A percentile compares a stretch with the other conserved stretches of the same genome.
phyloP scores from a whole-genome alignment of 2,797 vertebrate genomes.

The Crax fasciolata region DNA sequence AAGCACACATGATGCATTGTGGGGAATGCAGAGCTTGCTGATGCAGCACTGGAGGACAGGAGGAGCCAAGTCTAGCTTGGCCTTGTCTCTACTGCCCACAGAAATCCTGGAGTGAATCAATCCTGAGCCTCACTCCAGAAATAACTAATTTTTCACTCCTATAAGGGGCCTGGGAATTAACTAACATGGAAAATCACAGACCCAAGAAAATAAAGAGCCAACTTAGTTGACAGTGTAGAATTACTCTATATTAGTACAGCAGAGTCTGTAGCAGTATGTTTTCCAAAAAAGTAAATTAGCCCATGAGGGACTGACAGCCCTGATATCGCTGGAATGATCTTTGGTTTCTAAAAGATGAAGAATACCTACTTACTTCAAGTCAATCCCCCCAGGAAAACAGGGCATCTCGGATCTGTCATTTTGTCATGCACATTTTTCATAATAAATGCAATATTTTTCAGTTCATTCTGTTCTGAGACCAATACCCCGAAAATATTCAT shows the following conservation, averaged over 20 bases:
- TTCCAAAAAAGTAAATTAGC: background rate
- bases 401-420: background rate
- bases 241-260: background rate
- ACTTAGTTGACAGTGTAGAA: background rate
- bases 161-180: background rate
- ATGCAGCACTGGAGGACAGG: background rate
- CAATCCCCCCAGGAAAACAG: background rate
- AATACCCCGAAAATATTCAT: constrained; percentile 21
- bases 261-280: background rate
- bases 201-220: background rate
- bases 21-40: background rate
- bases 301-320: background rate
- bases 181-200: background rate
- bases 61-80: background rate
- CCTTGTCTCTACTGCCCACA: background rate
- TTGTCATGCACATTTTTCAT: background rate
- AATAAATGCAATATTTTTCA: background rate
- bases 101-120: background rate
- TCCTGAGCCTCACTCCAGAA: background rate
- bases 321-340: background rate
- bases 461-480: background rate
- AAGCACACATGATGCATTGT: background rate
- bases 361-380: constrained; percentile 6
- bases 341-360: background rate
- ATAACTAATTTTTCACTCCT: background rate